Evolutionary conservation across 2,113 vertebrate genomes (phyloP).

Genomic region (Elachura formosa): DNA sequence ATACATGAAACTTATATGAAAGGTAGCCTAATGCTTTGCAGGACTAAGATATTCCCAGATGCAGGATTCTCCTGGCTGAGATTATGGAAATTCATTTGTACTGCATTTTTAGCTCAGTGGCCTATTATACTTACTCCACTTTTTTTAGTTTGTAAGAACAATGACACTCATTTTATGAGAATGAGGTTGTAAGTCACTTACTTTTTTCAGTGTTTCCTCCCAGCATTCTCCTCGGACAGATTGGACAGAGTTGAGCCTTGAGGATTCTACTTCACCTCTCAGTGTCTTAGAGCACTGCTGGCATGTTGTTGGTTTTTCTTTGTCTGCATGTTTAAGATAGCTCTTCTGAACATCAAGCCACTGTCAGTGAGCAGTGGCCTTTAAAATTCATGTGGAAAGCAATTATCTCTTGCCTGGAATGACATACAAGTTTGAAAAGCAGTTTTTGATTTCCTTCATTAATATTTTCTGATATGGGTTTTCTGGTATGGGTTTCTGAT

Average conservation of each 20-base stretch:
- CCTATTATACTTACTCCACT: not conserved
- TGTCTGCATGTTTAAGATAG: not conserved
- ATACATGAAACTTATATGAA: constrained; percentile 54
- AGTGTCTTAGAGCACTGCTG: not conserved
- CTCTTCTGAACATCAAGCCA: not conserved
- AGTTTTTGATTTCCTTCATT: not conserved
- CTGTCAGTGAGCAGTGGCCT: not conserved
- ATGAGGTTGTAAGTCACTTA: constrained; percentile 52
- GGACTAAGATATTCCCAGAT: constrained; percentile 44
- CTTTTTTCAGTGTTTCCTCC: constrained; percentile 53
- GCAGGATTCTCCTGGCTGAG: constrained; percentile 59
- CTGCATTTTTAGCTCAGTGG: constrained; percentile 60
- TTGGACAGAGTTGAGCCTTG: not conserved
- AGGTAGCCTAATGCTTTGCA: constrained; percentile 43
- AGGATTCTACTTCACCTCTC: not conserved
- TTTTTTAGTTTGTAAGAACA: constrained; percentile 62
- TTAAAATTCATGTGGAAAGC: not conserved
- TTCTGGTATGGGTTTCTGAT: not conserved
- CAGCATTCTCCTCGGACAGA: constrained; percentile 1
- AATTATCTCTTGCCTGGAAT: not conserved
- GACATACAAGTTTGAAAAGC: not conserved
- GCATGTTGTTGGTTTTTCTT: not conserved
- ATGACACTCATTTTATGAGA: constrained; percentile 53
- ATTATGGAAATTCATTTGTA: constrained; percentile 66
- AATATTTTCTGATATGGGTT: not conserved